A percentile compares a stretch with the other conserved stretches of the same genome.
phyloP scores from a whole-genome alignment of 53 echinoderm and acorn worm species.

The Zoroaster sp. region DNA sequence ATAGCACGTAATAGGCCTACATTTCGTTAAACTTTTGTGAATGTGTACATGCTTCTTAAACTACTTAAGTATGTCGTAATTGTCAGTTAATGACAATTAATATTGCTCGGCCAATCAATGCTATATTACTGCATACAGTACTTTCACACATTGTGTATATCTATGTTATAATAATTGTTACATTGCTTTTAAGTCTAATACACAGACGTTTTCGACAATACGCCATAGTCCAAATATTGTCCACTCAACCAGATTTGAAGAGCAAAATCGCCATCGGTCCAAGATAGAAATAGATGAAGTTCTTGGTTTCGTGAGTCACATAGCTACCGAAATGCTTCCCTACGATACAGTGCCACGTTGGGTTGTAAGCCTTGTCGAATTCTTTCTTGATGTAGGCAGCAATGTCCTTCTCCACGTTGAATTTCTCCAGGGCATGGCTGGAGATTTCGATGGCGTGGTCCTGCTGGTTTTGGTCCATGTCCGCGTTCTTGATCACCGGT shows the following conservation, averaged over 20 bases:
- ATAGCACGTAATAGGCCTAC: too few relatives aligned
- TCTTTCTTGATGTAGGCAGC: slow-evolving; percentile 82
- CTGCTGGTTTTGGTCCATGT: background rate
- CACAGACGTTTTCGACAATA: too few relatives aligned
- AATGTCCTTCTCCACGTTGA: slow-evolving; percentile 88
- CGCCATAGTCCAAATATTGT: too few relatives aligned
- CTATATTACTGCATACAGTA: too few relatives aligned
- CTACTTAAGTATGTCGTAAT: too few relatives aligned
- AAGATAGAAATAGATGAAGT: slow-evolving; percentile 83
- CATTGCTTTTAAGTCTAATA: too few relatives aligned
- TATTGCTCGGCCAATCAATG: too few relatives aligned
- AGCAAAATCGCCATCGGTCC: slow-evolving; percentile 69
- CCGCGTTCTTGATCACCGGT: background rate
- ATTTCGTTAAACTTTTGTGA: too few relatives aligned
- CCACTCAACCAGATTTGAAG: slow-evolving; percentile 80
- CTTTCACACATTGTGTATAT: too few relatives aligned
- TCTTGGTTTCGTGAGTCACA: slow-evolving; percentile 87
- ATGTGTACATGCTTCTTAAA: too few relatives aligned
- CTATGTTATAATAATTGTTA: too few relatives aligned
- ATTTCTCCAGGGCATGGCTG: slow-evolving; percentile 45
- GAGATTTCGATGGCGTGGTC: background rate
- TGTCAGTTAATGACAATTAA: too few relatives aligned
- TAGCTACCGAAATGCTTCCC: slow-evolving; percentile 84
- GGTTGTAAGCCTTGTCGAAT: slow-evolving; percentile 75
- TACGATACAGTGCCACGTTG: slow-evolving; percentile 64